Evolutionary conservation across 2,888 invertebrate genomes (phyloP).

Genomic region (Cordylochernes scorpioides): DNA sequence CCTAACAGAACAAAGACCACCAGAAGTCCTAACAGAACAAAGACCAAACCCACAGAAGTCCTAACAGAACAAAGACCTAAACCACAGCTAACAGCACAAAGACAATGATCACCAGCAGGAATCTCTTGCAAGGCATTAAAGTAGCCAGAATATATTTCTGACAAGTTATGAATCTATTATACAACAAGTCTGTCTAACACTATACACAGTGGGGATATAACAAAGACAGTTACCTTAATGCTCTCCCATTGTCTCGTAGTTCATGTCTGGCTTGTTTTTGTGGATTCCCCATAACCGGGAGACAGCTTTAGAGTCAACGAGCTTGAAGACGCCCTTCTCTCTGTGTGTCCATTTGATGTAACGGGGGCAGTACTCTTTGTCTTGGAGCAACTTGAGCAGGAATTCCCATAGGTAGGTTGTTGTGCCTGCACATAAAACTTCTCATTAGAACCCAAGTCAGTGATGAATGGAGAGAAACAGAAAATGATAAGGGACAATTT

Average conservation of each 20-base stretch:
- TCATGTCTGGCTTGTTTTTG: conserved; percentile 99
- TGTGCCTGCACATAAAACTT: too few species aligned
- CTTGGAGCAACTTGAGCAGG: conserved; percentile 79
- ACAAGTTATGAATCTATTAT: too few species aligned
- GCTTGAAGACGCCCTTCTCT: conserved; percentile 86
- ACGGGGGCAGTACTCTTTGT: conserved; percentile 85
- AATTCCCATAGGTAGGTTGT: conserved; percentile 99
- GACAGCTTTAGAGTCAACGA: conserved; percentile 96
- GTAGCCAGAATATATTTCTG: background rate
- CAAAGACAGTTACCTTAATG: conserved; percentile 39
- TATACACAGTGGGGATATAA: too few species aligned
- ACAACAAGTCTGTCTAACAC: too few species aligned
- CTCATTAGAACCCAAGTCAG: too few species aligned
- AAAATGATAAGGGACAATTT: background rate
- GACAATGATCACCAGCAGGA: too few species aligned
- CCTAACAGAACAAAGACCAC: too few species aligned
- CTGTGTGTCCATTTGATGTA: conserved; percentile 99
- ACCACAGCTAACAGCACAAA: too few species aligned
- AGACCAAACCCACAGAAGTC: too few species aligned
- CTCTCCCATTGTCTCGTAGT: conserved; percentile 99
- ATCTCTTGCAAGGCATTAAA: background rate
- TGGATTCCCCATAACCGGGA: conserved; percentile 94
- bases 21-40: too few species aligned
- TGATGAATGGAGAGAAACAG: background rate
- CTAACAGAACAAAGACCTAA: too few species aligned